Evolutionary conservation across 2,113 vertebrate species (phyloP).

Genomic region (Thamnophis sirtalis): DNA sequence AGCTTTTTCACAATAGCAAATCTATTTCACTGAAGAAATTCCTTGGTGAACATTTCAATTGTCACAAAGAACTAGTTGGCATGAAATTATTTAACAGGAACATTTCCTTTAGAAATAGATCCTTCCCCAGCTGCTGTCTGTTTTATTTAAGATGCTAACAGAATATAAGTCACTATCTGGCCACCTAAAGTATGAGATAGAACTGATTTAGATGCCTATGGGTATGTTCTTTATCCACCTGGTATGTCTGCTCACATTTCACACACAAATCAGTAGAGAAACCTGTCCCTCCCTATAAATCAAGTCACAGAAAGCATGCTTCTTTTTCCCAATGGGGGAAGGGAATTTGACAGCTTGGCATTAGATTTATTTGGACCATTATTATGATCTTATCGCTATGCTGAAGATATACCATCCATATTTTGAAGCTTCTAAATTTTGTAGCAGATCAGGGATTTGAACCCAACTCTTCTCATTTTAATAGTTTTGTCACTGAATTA

Average conservation of each 20-base stretch:
- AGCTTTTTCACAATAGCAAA: not conserved
- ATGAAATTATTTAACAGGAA: conserved; percentile 43
- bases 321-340: conserved; percentile 21
- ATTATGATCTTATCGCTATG: conserved; percentile 45
- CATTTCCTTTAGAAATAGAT: conserved; percentile 45
- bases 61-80: conserved; percentile 37
- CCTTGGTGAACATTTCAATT: conserved; percentile 3
- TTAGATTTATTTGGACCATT: conserved; percentile 59
- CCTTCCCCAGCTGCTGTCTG: conserved; percentile 52
- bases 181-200: conserved; percentile 1
- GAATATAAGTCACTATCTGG: conserved; percentile 37
- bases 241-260: conserved; percentile 51
- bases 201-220: conserved; percentile 29
- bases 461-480: not conserved
- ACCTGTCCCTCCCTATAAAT: conserved; percentile 33
- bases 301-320: conserved; percentile 33
- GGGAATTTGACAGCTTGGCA: conserved; percentile 49
- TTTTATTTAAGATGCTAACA: conserved; percentile 45
- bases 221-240: conserved; percentile 42
- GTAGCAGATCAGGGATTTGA: not conserved
- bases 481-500: not conserved
- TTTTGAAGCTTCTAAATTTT: conserved; percentile 22
- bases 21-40: conserved; percentile 33
- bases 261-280: conserved; percentile 52
- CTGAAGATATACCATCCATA: conserved; percentile 37